Conservation (phyloP, 2,888 invertebrate species). For the Dendrolimus pini region DNA sequence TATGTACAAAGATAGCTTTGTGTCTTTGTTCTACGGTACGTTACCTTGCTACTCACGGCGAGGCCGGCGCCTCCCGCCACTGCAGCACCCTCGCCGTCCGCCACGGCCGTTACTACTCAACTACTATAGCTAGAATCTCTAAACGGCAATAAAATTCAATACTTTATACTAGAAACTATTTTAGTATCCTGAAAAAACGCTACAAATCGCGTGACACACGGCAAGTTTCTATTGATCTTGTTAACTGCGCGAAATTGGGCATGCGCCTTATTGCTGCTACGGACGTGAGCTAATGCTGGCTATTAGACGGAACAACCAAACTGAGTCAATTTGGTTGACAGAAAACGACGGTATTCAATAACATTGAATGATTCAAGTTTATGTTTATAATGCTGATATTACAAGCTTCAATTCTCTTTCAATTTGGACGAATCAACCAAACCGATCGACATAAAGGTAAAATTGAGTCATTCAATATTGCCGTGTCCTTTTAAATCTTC, state of each 20-base stretch:
- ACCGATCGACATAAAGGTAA: no score
- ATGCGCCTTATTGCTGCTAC: neutral
- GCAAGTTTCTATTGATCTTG: neutral
- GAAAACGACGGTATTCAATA: no score
- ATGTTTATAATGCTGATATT: no score
- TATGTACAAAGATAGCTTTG: no score
- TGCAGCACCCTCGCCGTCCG: constrained; percentile 56
- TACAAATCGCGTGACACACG: neutral
- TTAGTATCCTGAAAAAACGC: neutral
- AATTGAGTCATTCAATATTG: no score
- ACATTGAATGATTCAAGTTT: no score
- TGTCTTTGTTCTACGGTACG: no score
- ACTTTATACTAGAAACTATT: constrained; percentile 15
- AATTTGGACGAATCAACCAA: no score
- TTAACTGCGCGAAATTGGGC: neutral
- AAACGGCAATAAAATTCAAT: constrained; percentile 3
- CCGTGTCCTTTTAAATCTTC: no score
- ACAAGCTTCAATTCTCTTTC: no score
- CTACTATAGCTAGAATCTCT: constrained; percentile 9
- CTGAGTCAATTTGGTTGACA: no score
- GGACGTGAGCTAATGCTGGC: neutral
- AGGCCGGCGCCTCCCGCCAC: constrained; percentile 70
- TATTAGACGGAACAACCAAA: no score
- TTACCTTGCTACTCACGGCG: constrained; percentile 72
- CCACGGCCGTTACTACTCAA: constrained; percentile 47